Conservation (phyloP, 2,113 vertebrate genomes). For the Catagonus wagneri region DNA sequence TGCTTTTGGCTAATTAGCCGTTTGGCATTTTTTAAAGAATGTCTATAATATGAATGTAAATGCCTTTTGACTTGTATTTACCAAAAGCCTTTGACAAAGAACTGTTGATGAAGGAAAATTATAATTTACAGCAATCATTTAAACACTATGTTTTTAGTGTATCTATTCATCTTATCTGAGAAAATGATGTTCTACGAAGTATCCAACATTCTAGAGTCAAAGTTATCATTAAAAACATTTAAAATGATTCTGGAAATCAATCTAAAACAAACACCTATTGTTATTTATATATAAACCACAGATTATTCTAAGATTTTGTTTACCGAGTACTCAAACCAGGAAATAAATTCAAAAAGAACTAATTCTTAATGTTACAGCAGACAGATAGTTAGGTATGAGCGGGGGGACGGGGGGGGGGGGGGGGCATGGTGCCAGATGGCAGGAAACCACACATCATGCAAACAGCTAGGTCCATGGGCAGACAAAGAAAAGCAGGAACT, state of each 20-base stretch:
- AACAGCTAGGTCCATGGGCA: no score
- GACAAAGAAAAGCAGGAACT: no score
- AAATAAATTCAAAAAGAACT: neutral
- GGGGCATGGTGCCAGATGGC: no score
- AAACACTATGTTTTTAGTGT: neutral
- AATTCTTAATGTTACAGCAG: neutral
- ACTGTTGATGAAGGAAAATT: neutral
- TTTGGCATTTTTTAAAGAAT: neutral
- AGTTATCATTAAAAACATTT: constrained; percentile 36
- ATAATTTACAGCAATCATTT: neutral
- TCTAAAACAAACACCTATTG: neutral
- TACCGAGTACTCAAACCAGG: neutral
- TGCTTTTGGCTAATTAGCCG: neutral
- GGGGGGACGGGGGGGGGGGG: no score
- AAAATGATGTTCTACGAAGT: constrained; percentile 1
- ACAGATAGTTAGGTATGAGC: no score
- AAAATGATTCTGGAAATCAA: constrained; percentile 52
- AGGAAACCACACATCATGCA: no score
- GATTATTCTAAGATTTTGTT: constrained; percentile 1
- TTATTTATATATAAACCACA: neutral
- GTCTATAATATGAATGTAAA: neutral
- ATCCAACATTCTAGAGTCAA: neutral
- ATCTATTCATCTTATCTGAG: neutral
- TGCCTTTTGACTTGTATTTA: neutral
- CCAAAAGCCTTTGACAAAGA: neutral